Base-by-base conservation (phyloP, 1,140 invertebrate genomes). In the Theocolax elegans region DNA sequence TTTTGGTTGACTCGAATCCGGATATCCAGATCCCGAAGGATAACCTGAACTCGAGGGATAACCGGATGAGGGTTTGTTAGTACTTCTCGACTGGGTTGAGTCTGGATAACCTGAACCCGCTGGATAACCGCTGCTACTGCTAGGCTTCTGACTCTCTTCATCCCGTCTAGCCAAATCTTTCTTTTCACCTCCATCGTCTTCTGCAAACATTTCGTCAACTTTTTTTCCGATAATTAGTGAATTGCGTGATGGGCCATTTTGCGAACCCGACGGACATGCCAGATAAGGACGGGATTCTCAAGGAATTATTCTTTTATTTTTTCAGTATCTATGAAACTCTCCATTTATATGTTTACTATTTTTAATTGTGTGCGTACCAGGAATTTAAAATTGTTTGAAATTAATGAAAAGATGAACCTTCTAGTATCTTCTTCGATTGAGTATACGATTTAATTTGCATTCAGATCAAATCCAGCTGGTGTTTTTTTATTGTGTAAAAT, bases 131-230 rank as follows among this genome's bases (percentile, higher is more conserved):
- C 13, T 12, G 4, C 10, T 42, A 23, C 35, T 40, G 4, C 10
- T 4, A 25, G 38, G 9, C 8, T 23, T 40, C 1, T 19, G 23
- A 17, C 3, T 38, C 7, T 49, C 40, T 1, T 66, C 38, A 62
- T 21, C 49, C 4, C 29, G 51, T 23, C 51, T 64, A 48, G 15
- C 21, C 40, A 69, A 15, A 17, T 76, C 74, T 59, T 73, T 77
- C 44, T 59, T 59, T 15, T 78, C 77, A 0, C 51, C 75, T 23
- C 72, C 75, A 35, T 76, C 64, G 67, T 75, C 59, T 12, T 83
- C 83, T 85, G 82, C 59, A 78, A 84, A 84, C 76, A 86, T 77
- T 76, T 80, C 75, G 67, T 71, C 29, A 72, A 75, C 79, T 79
- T 66, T 76, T 68, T 48, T 72, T 75, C 69, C 72, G 70, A 76